phyloP scores from a whole-genome alignment of 2,113 vertebrate genomes.

The Paramisgurnus dabryanus region DNA sequence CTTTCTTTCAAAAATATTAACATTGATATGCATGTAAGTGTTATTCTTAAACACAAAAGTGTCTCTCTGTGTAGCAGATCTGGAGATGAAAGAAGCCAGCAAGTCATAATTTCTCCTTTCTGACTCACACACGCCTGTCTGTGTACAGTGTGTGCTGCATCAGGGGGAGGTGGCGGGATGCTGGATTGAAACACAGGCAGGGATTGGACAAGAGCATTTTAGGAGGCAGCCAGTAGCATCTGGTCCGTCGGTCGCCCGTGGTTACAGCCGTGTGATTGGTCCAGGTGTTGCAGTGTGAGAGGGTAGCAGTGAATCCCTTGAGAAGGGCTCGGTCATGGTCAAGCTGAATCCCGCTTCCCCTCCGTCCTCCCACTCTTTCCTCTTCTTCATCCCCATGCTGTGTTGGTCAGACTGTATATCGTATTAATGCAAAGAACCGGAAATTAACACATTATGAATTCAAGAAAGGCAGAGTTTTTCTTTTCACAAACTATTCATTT shows the following conservation, averaged over 20 bases:
- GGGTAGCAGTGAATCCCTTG: slow-evolving; percentile 12
- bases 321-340: slow-evolving; percentile 22
- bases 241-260: slow-evolving; percentile 58
- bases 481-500: background rate
- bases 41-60: slow-evolving; percentile 12
- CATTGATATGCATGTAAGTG: background rate
- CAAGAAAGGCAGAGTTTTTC: background rate
- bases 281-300: slow-evolving; percentile 74
- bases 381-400: slow-evolving; percentile 4
- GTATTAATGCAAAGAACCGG: slow-evolving; percentile 18
- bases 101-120: slow-evolving; percentile 60
- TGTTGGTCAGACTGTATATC: background rate
- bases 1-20: background rate
- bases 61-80: slow-evolving; percentile 9
- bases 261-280: slow-evolving; percentile 68
- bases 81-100: slow-evolving; percentile 26
- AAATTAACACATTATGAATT: slow-evolving; percentile 12
- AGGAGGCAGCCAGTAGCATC: slow-evolving; percentile 64
- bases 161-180: slow-evolving; percentile 53
- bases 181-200: slow-evolving; percentile 57
- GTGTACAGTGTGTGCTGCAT: slow-evolving; percentile 40
- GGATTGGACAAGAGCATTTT: slow-evolving; percentile 63
- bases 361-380: slow-evolving; percentile 22
- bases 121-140: slow-evolving; percentile 67
- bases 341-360: background rate